phyloP scores from a whole-genome alignment of 2,888 invertebrate species.

The Harpalus rubripes region DNA sequence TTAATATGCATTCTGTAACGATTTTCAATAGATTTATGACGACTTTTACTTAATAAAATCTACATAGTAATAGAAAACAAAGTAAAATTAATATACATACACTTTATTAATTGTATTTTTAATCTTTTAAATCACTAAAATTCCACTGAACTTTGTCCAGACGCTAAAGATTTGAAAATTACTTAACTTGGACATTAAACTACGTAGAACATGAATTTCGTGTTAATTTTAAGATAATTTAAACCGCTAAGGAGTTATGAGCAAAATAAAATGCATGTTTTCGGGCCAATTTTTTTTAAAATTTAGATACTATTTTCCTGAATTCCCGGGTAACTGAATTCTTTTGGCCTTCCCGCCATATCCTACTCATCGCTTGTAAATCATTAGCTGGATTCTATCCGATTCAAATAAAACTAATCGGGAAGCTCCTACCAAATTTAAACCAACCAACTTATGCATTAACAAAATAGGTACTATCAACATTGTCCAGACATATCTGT shows the following conservation, averaged over 20 bases:
- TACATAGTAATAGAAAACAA: constrained; percentile 46
- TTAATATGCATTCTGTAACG: constrained; percentile 16
- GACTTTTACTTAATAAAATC: constrained; percentile 61
- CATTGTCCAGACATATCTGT: too few relatives aligned
- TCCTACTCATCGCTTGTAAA: constrained; percentile 81
- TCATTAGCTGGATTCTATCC: constrained; percentile 88
- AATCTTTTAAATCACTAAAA: constrained; percentile 22
- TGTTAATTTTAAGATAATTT: too few relatives aligned
- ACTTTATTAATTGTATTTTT: constrained; percentile 48
- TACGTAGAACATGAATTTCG: too few relatives aligned
- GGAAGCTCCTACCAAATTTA: constrained; percentile 85
- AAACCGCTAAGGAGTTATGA: too few relatives aligned
- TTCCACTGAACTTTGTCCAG: neutral
- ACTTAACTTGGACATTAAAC: too few relatives aligned
- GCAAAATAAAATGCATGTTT: too few relatives aligned
- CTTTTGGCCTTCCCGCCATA: constrained; percentile 86
- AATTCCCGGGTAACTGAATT: constrained; percentile 80
- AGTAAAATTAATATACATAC: constrained; percentile 60
- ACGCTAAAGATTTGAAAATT: too few relatives aligned
- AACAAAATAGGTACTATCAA: too few relatives aligned
- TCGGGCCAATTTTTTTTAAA: too few relatives aligned
- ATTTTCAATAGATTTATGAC: neutral
- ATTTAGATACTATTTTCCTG: too few relatives aligned
- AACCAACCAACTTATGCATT: too few relatives aligned
- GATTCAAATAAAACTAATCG: constrained; percentile 84